A percentile compares a stretch with the other conserved stretches of the same genome.
phyloP scores from a whole-genome alignment of 2,888 invertebrate species.

The Caenorhabditis plicata region DNA sequence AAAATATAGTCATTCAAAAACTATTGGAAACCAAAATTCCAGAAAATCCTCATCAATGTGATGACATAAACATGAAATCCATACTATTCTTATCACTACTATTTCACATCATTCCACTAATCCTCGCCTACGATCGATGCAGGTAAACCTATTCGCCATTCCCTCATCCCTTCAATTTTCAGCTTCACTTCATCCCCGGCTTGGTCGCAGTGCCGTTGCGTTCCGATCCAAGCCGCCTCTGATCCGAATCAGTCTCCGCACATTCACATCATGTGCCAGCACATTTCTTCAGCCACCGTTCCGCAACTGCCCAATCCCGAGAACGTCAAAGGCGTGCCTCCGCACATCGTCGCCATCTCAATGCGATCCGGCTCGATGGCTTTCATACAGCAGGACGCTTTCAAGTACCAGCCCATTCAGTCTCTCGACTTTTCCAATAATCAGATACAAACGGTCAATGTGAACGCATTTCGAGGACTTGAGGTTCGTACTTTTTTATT shows the following conservation, averaged over 20 bases:
- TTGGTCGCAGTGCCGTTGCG: conserved; percentile 41
- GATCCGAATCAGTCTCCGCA: conserved; percentile 6
- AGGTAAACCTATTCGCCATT: background rate
- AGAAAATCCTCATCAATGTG: no score
- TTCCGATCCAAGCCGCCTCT: conserved; percentile 27
- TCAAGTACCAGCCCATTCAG: conserved; percentile 57
- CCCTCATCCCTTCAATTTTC: background rate
- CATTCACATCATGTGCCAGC: conserved; percentile 45
- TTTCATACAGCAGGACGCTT: conserved; percentile 56
- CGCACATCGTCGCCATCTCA: conserved; percentile 44
- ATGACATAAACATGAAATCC: background rate
- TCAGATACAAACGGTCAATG: conserved; percentile 63
- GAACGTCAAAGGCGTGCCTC: conserved; percentile 13
- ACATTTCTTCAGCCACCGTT: conserved; percentile 40
- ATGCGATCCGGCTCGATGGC: conserved; percentile 49
- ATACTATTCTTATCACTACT: background rate
- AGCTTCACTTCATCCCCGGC: conserved; percentile 5
- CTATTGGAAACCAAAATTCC: no score
- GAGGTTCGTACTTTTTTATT: conserved; percentile 37
- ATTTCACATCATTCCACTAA: background rate
- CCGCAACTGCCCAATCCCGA: conserved; percentile 37
- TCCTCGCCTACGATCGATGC: conserved; percentile 15
- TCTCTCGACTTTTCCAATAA: conserved; percentile 59
- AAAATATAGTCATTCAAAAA: no score
- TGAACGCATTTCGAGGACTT: conserved; percentile 64